Conservation (phyloP, 2,888 invertebrate species). For the Saturnia pavonia region DNA sequence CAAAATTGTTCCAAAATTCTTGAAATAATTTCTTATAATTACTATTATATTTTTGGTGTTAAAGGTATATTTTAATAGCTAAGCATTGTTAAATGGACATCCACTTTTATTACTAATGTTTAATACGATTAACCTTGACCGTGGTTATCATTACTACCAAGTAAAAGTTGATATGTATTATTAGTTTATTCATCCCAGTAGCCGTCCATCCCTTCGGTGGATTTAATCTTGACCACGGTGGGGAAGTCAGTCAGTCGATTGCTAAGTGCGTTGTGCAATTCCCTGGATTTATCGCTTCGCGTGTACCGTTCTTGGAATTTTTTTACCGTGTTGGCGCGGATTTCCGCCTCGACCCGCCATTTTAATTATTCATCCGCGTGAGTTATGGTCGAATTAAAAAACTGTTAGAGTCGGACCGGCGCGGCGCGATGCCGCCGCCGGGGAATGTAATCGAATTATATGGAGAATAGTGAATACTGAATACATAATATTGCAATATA, state of each 20-base stretch:
- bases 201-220: not conserved
- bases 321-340: slow-evolving; percentile 71
- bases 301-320: slow-evolving; percentile 55
- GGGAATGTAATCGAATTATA: slow-evolving; percentile 77
- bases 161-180: not conserved
- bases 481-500: slow-evolving; percentile 59
- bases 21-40: too few relatives aligned
- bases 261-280: slow-evolving; percentile 78
- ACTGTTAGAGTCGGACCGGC: slow-evolving; percentile 80
- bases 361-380: slow-evolving; percentile 82
- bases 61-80: not conserved
- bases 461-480: slow-evolving; percentile 46
- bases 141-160: not conserved
- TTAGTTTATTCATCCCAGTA: slow-evolving; percentile 7
- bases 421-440: slow-evolving; percentile 73
- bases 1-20: too few relatives aligned
- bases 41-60: too few relatives aligned
- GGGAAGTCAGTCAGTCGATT: slow-evolving; percentile 50
- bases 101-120: not conserved
- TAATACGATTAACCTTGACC: not conserved
- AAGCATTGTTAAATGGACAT: not conserved
- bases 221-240: slow-evolving; percentile 37
- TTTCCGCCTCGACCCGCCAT: slow-evolving; percentile 69
- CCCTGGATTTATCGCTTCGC: slow-evolving; percentile 69
- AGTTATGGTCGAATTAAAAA: slow-evolving; percentile 83